Base-by-base conservation (phyloP, 2,113 vertebrate genomes). In the Argyrosomus japonicus region DNA sequence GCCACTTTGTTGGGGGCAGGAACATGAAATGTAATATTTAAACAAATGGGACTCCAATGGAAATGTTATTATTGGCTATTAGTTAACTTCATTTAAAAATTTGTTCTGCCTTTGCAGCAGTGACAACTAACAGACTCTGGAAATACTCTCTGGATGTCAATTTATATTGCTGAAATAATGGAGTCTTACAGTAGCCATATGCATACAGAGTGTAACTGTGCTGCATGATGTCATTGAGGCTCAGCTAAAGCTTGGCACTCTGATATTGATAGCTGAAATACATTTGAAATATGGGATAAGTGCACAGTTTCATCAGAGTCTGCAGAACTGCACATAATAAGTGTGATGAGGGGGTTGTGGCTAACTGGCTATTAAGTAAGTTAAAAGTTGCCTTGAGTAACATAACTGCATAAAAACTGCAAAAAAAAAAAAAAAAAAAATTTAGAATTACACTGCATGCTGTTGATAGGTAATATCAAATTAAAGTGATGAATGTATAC, bases 221-320 rank as follows among this genome's bases (percentile, higher is more conserved):
- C 53, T 69, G 63, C 23, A 50, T 90, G 85, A 93, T 85, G 78
- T 88, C 83, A 79, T 43, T 32, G 32, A 68, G 43, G 36, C 68
- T 47, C 51, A 14, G 65, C 6, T 68, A 54, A 62, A 78, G 27
- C 51, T 13, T 27, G 68, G 27, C 53, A 45, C 72, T 83, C 40
- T 23, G 56, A 10, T 75, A 51, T 40, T 76, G 86, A 84, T 71
- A 75, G 82, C 43, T 87, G 63, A 83, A 84, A 81, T 79, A 82
- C 64, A 63, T 36, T 6, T 67, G 79, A 81, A 63, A 79, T 62
- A 58, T 60, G 60, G 51, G 45, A 14, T 25, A 71, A 62, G 50
- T 27, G 74, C 68, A 23, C 8, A 36, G 13, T 45, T 68, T 58
- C 43, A 77, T 71, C 68, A 36, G 21, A 32, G 21, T 56, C 71